Evolutionary conservation across 2,888 invertebrate species (phyloP).

Genomic region (Anthrax anthrax): DNA sequence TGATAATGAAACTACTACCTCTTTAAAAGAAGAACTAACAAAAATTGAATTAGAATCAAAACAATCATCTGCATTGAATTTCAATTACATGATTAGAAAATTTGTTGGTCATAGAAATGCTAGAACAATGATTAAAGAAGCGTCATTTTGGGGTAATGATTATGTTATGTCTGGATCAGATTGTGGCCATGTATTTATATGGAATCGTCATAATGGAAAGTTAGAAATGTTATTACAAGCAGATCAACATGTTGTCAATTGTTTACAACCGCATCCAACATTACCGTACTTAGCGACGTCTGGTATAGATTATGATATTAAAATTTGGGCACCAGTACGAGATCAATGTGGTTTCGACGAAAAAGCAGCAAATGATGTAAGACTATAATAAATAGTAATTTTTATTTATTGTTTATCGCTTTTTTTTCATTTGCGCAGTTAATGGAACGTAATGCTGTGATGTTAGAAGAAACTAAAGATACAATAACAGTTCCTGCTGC

Average conservation of each 20-base stretch:
- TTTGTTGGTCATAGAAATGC: constrained; percentile 71
- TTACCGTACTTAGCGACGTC: constrained; percentile 64
- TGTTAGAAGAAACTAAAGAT: constrained; percentile 74
- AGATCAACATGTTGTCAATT: constrained; percentile 73
- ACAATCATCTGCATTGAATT: constrained; percentile 11
- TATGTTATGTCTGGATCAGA: constrained; percentile 79
- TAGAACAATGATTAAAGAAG: constrained; percentile 68
- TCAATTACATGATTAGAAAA: constrained; percentile 44
- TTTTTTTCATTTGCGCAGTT: constrained; percentile 38
- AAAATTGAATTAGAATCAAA: constrained; percentile 20
- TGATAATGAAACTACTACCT: constrained; percentile 9
- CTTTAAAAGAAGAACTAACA: constrained; percentile 20
- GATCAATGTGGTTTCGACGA: constrained; percentile 46
- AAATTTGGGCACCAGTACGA: constrained; percentile 63
- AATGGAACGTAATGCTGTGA: constrained; percentile 60
- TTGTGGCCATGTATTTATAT: constrained; percentile 74
- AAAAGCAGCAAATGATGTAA: constrained; percentile 42
- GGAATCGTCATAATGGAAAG: constrained; percentile 56
- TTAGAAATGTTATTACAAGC: constrained; percentile 63
- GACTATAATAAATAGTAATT: neutral
- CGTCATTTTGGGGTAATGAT: constrained; percentile 69
- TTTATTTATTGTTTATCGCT: neutral
- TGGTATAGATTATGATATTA: constrained; percentile 79
- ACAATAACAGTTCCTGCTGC: constrained; percentile 78
- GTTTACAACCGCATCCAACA: constrained; percentile 68